Evolutionary conservation across 2,797 vertebrate genomes (phyloP), one percentile per base, ranked within the genome.

Genomic region (Balearica regulorum): DNA sequence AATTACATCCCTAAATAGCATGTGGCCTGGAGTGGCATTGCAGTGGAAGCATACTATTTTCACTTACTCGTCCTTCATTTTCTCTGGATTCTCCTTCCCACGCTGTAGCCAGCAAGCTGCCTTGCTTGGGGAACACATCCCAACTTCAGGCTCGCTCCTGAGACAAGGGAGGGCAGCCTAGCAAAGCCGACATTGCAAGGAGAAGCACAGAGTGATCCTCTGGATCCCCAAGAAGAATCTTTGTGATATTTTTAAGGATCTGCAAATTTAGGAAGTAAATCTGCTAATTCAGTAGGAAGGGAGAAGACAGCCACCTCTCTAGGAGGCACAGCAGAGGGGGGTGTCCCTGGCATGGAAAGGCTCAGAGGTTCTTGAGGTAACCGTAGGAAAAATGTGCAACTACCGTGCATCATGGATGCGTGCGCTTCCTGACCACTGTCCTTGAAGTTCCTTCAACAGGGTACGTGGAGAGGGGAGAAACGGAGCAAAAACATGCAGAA

Each of bases 351-450:
- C 7, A 1, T 9, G 41, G 49, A 61, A 81, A 49, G 5, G 25
- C 48, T 89, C 57, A 25, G 60, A 77, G 57, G 17, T 49, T 83
- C 7, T 61, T 41, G 39, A 54, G 65, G 10, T 55, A 46, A 15
- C 60, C 19, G 2, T 26, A 57, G 35, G 71, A 73, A 53, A 93
- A 33, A 43, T 2, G 20, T 43, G 33, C 39, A 75, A 22, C 28
- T 18, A 20, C 16, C 1, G 0, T 2, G 4, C 25, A 6, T 46
- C 43, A 3, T 16, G 31, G 44, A 20, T 15, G 6, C n/a, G 12
- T n/a, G 28, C 10, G 35, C 19, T 39, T 87, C 75, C 44, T 5
- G 5, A 60, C 29, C 35, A 1, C 9, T 9, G 0, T 39, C 46
- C 64, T 72, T 8, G 6, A 44, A 61, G 31, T 25, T 31, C 48